Percentiles rank a stretch among this genome's conserved stretches.
phyloP scores from a whole-genome alignment of 2,113 vertebrate species.

The Carollia perspicillata region DNA sequence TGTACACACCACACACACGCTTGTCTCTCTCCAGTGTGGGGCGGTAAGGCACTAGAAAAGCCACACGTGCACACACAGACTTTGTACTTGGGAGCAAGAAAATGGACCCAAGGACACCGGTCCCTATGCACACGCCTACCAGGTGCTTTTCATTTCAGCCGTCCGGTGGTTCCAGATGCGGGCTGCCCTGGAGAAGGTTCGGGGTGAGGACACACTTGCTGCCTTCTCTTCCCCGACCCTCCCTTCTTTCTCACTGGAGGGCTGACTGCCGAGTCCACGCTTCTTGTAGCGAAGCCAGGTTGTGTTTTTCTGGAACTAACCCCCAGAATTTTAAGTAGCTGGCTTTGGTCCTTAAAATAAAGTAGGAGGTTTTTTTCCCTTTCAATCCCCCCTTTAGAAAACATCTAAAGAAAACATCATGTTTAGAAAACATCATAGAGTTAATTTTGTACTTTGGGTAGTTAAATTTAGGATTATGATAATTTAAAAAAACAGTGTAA shows the following conservation, averaged over 20 bases:
- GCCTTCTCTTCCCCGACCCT: not conserved
- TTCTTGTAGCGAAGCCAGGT: not conserved
- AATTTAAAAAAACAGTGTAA: not conserved
- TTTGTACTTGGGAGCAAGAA: not conserved
- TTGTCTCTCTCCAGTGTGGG: not conserved
- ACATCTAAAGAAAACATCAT: no score
- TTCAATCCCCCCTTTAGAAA: not conserved
- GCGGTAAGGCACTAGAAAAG: not conserved
- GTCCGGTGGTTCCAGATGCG: not conserved
- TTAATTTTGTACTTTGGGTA: not conserved
- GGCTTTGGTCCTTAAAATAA: not conserved
- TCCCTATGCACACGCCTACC: not conserved
- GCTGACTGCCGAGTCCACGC: not conserved
- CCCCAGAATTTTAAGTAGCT: not conserved
- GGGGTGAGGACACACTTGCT: not conserved
- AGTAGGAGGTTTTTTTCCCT: not conserved
- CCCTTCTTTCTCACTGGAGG: not conserved
- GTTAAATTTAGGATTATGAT: not conserved
- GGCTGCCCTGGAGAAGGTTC: not conserved
- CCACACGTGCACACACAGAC: not conserved
- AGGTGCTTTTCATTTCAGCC: not conserved
- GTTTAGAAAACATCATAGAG: not conserved
- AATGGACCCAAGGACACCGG: not conserved
- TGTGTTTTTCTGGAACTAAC: not conserved
- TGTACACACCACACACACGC: fast-evolving